Conservation (phyloP, 1,140 invertebrate genomes). For the Portunus trituberculatus region DNA sequence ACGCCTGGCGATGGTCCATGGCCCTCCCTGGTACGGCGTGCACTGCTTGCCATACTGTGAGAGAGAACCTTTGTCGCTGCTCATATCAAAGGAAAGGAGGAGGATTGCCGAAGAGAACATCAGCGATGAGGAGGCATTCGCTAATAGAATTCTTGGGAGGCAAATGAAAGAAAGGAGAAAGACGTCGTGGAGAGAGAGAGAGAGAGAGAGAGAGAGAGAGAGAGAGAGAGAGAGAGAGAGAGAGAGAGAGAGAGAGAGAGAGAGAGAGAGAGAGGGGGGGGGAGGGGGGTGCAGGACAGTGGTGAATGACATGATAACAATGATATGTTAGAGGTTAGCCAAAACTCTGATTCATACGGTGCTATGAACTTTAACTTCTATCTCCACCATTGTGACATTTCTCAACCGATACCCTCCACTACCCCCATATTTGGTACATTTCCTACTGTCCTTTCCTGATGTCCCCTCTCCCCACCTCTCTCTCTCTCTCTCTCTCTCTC, state of each 20-base stretch:
- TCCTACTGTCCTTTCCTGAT: not conserved
- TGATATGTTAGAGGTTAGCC: too few relatives aligned
- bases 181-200: not conserved
- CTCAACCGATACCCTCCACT: too few relatives aligned
- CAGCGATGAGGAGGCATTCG: not conserved
- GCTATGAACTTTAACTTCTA: too few relatives aligned
- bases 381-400: too few relatives aligned
- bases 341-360: too few relatives aligned
- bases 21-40: not conserved
- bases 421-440: not conserved
- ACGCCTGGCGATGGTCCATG: not conserved
- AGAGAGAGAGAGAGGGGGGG: not conserved
- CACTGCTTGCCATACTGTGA: not conserved
- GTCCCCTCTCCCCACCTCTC: too few relatives aligned
- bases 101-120: not conserved
- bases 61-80: not conserved
- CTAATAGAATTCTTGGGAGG: not conserved
- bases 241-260: conserved; percentile 21
- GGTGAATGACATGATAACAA: too few relatives aligned
- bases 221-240: conserved; percentile 4
- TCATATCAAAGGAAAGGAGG: not conserved
- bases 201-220: conserved; percentile 3
- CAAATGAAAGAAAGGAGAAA: not conserved
- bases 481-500: conserved; percentile 18
- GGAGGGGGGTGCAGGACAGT: too few relatives aligned